A percentile compares a stretch with the other conserved stretches of the same genome.
Conservation (phyloP, 1,140 invertebrate genomes). For the Mizuhopecten yessoensis region DNA sequence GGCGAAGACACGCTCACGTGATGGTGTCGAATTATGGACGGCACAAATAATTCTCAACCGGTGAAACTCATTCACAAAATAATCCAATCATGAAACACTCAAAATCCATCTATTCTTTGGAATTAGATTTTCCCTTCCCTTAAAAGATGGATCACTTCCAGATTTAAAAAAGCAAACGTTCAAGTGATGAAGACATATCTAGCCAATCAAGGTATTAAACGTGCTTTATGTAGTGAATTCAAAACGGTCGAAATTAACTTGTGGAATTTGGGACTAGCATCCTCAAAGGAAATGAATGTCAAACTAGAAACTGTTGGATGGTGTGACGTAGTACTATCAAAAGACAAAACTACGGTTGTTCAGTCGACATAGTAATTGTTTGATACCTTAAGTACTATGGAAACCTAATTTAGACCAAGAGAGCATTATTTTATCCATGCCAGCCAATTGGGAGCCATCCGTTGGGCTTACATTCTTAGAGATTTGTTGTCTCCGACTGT, state of each 20-base stretch:
- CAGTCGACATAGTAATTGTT: too few species aligned
- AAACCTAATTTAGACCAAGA: too few species aligned
- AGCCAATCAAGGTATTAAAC: not conserved
- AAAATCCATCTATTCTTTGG: not conserved
- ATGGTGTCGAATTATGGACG: not conserved
- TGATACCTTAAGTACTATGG: too few species aligned
- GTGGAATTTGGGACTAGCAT: not conserved
- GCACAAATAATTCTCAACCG: not conserved
- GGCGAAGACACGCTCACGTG: not conserved
- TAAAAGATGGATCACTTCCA: not conserved
- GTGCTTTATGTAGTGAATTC: not conserved
- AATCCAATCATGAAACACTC: not conserved
- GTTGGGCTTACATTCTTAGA: too few species aligned
- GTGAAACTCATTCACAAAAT: not conserved
- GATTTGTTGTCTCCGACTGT: too few species aligned
- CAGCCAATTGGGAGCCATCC: too few species aligned
- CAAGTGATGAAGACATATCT: not conserved
- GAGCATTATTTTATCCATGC: too few species aligned
- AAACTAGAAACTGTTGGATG: too few species aligned
- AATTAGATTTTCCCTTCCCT: not conserved
- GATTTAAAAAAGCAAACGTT: not conserved
- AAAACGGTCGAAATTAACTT: not conserved
- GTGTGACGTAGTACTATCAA: too few species aligned
- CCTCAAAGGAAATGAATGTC: too few species aligned
- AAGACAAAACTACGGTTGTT: too few species aligned